Base-by-base conservation (phyloP, 2,888 invertebrate genomes). In the Cosmia pyralina region DNA sequence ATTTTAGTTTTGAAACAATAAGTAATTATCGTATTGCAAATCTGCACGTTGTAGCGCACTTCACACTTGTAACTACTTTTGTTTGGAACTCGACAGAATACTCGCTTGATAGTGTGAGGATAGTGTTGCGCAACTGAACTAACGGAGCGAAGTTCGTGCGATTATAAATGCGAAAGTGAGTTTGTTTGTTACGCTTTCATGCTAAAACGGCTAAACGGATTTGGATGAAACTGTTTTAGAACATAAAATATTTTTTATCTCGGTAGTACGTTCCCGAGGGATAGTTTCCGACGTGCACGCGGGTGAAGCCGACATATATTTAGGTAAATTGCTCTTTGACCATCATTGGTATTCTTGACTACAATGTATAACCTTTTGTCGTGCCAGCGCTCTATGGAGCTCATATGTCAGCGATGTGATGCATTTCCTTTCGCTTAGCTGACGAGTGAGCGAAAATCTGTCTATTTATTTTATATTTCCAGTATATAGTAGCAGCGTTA, bases 51-150 rank as follows among this genome's bases (percentile, higher is more conserved):
- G 41, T 41, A 52, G 38, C 67, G 55, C 46, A 65, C 44, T 70
- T 59, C 17, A 22, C 8, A 71, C 62, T 65, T 52, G 7, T 55
- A 62, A 77, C 65, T 62, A 62, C 46, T 72, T 62, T 62, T 57
- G 65, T 77, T 71, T 59, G 55, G 13, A 50, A 62, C 52, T 57
- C 59, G 46, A n/a, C n/a, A n/a, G n/a, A 65, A 76, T 22, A 58
- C 50, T 64, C 50, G n/a, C 17, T 69, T 52, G 57, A 76, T 69
- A 69, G 28, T 13, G 10, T n/a, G 38, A 38, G 38, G 38, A 38
- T 38, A 38, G 38, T 69, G 69, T 38, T 11, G 53, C 15, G 13
- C 34, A 10, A 46, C 34, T 63, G 7, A 44, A n/a, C 5, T 28
- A 53, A 44, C 22, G 6, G 38, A 28, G 41, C 15, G 52, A 63